Evolutionary conservation across 2,888 invertebrate genomes (phyloP).

Genomic region (Acrobasis repandana): DNA sequence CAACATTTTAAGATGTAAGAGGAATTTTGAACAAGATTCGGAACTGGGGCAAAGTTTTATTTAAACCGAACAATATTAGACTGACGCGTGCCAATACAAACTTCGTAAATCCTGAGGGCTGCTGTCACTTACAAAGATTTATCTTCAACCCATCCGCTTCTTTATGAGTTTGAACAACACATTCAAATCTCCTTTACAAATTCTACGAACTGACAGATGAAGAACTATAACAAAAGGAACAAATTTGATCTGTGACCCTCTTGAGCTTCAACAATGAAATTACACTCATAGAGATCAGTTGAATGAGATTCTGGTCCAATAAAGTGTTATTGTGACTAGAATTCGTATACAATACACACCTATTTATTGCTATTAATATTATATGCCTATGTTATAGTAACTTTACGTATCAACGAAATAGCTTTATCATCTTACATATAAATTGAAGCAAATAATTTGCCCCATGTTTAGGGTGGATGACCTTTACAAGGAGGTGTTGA

Average conservation of each 20-base stretch:
- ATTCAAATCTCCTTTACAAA: constrained; percentile 43
- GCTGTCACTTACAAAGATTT: constrained; percentile 38
- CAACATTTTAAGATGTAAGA: neutral
- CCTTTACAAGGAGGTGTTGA: constrained; percentile 58
- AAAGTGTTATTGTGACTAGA: constrained; percentile 3
- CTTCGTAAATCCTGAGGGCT: constrained; percentile 31
- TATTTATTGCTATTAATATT: neutral
- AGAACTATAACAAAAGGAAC: constrained; percentile 44
- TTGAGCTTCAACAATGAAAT: constrained; percentile 36
- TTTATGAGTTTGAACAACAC: constrained; percentile 31
- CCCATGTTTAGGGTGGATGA: constrained; percentile 42
- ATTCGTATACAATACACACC: neutral
- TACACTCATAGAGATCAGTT: constrained; percentile 39
- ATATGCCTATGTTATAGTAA: neutral
- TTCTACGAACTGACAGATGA: constrained; percentile 42
- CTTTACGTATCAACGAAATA: neutral
- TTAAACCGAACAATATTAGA: constrained; percentile 22
- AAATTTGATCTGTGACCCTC: constrained; percentile 44
- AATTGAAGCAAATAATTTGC: constrained; percentile 17
- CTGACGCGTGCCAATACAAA: constrained; percentile 21
- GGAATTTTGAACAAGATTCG: constrained; percentile 3
- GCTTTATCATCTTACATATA: neutral
- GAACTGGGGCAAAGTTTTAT: constrained; percentile 6
- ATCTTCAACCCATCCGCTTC: constrained; percentile 35
- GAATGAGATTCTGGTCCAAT: constrained; percentile 30